A percentile compares a stretch with the other conserved stretches of the same genome.
Conservation (phyloP, 1,140 invertebrate genomes). For the Drosophila watanabei region DNA sequence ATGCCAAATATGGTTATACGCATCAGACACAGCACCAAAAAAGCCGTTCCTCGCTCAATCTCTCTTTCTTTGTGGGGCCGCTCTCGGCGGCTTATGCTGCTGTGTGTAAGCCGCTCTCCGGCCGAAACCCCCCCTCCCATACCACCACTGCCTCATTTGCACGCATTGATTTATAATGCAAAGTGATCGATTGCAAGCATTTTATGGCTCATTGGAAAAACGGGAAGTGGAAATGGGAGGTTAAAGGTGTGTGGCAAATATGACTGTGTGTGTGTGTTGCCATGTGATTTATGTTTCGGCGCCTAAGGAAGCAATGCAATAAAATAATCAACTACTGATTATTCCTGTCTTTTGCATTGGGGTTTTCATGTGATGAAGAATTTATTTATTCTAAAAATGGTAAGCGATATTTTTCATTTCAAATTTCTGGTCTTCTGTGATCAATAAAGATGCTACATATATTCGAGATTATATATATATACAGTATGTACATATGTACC, state of each 20-base stretch:
- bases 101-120: conserved; percentile 18
- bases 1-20: conserved; percentile 81
- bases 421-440: background rate
- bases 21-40: conserved; percentile 45
- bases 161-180: conserved; percentile 43
- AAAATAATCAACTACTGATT: background rate
- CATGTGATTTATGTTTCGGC: conserved; percentile 26
- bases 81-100: conserved; percentile 5
- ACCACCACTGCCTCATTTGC: background rate
- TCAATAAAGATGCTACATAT: background rate
- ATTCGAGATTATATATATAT: background rate
- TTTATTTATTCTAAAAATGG: background rate
- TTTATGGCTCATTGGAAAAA: conserved; percentile 36
- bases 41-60: background rate
- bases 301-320: too few species aligned
- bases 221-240: conserved; percentile 44
- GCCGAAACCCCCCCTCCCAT: background rate
- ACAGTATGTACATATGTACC: background rate
- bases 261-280: conserved; percentile 3
- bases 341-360: too few species aligned
- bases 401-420: background rate
- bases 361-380: background rate
- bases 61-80: conserved; percentile 16
- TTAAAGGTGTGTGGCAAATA: conserved; percentile 33
- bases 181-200: conserved; percentile 49